Base-by-base conservation (phyloP, 2,113 vertebrate species). In the Conger conger region DNA sequence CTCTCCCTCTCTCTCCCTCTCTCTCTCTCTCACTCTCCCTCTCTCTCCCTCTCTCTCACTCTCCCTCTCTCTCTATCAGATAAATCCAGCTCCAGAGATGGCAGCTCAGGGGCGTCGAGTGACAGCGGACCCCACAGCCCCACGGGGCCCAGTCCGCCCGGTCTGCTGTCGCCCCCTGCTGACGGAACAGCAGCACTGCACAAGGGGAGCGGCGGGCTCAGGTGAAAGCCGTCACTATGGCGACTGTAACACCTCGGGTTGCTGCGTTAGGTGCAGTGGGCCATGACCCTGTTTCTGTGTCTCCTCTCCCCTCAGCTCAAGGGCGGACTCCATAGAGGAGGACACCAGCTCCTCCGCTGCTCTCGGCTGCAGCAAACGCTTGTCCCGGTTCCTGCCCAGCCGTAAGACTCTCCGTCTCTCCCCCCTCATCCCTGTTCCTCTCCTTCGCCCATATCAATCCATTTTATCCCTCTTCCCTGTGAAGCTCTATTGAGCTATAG, bases 311-410 rank as follows among this genome's bases (percentile, higher is more conserved):
- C 53, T 85, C 89, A 96, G 95, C 76, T 93, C 94, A 89, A 87
- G 92, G 88, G 95, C 94, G 86, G 91, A 92, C 85, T 95, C 94
- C 17, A 88, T 93, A 6, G 94, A 95, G 80, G 94, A 94, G 73
- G 91, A 93, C 57, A 11, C 79, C 27, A n/a, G 81, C 76, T 80
- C 80, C 38, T 81, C 87, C 37, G 85, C 91, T 50, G 81, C 86
- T 40, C 86, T 91, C 8, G 81, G 90, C 15, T 90, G 82, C 45
- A 94, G 95, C 77, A 93, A 96, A 87, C 95, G 96, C 13, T 93
- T 96, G 37, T 97, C 97, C 1, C 91, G 96, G 4, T 97, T 97
- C 89, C 93, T 97, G 54, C 96, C 96, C 0, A 97, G 93, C 87
- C 96, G 97, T 97, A 92, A 87, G 96, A 93, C 80, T 60, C 3